Conservation (phyloP, 35 echinoderm and acorn worm species). For the Heliocidaris erythrogramma region DNA sequence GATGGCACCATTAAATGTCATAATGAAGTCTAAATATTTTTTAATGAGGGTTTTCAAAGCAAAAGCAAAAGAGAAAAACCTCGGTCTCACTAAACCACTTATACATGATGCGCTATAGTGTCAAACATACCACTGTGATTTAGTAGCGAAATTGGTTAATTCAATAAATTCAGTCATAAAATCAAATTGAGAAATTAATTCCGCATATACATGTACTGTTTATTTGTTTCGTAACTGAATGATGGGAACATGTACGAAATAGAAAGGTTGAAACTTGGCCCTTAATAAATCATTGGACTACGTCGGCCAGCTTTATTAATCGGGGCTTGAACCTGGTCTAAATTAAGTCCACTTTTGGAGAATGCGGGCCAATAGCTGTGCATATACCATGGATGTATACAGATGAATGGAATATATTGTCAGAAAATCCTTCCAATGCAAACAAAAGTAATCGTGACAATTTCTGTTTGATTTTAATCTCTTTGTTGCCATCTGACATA, state of each 20-base stretch:
- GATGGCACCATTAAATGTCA: too few relatives aligned
- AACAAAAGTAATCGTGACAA: not conserved
- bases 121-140: too few relatives aligned
- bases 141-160: too few relatives aligned
- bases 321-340: not conserved
- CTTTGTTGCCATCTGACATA: not conserved
- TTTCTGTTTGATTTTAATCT: not conserved
- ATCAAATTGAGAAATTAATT: too few relatives aligned
- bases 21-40: too few relatives aligned
- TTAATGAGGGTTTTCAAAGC: too few relatives aligned
- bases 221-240: too few relatives aligned
- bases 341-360: not conserved
- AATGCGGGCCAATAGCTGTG: not conserved
- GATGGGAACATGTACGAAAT: not conserved
- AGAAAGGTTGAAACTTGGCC: not conserved
- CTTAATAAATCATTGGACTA: not conserved
- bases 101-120: too few relatives aligned
- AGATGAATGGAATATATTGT: not conserved
- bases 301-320: not conserved
- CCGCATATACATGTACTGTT: too few relatives aligned
- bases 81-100: too few relatives aligned
- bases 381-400: not conserved
- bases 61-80: too few relatives aligned
- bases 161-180: too few relatives aligned
- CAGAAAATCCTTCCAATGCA: not conserved